These are phyloP conservation scores for Coleophora flavipennella DNA, from an alignment of 2,888 invertebrate genomes.

Conservation along the genomic window DNA sequence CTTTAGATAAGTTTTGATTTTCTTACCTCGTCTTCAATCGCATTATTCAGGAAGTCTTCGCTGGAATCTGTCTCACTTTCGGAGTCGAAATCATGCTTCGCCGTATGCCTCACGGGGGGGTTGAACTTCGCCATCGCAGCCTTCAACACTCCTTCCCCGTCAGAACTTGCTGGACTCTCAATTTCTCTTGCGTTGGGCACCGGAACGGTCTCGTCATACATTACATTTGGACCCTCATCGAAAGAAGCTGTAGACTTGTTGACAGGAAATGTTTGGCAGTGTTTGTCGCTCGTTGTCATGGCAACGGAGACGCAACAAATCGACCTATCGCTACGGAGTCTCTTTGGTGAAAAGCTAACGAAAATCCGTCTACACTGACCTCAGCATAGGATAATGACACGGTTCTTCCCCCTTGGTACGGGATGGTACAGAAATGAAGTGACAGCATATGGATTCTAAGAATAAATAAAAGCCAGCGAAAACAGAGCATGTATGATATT, in stretches of 20 bases:
- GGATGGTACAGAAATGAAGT: conserved; percentile 5
- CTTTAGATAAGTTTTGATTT: too few species aligned
- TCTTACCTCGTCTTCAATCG: conserved; percentile 46
- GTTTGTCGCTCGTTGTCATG: conserved; percentile 64
- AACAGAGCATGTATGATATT: too few species aligned
- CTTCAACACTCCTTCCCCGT: conserved; percentile 39
- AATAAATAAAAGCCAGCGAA: too few species aligned
- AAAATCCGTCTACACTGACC: conserved; percentile 2
- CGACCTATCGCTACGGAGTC: too few species aligned
- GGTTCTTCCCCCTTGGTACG: conserved; percentile 3
- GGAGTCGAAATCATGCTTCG: conserved; percentile 59
- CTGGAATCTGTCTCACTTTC: conserved; percentile 56
- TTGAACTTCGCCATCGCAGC: conserved; percentile 61
- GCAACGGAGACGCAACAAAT: conserved; percentile 25
- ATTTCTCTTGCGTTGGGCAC: conserved; percentile 72
- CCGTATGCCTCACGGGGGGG: conserved; percentile 54
- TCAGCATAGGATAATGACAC: too few species aligned
- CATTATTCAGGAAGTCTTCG: conserved; percentile 40
- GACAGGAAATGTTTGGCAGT: conserved; percentile 52
- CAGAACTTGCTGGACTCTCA: conserved; percentile 54
- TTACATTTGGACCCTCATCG: conserved; percentile 32
- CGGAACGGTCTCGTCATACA: conserved; percentile 75
- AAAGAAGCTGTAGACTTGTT: conserved; percentile 15
- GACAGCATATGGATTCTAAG: conserved; percentile 4
- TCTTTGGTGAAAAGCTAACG: neutral